phyloP scores from a whole-genome alignment of 2,797 vertebrate species.

The Anisognathus igniventris region DNA sequence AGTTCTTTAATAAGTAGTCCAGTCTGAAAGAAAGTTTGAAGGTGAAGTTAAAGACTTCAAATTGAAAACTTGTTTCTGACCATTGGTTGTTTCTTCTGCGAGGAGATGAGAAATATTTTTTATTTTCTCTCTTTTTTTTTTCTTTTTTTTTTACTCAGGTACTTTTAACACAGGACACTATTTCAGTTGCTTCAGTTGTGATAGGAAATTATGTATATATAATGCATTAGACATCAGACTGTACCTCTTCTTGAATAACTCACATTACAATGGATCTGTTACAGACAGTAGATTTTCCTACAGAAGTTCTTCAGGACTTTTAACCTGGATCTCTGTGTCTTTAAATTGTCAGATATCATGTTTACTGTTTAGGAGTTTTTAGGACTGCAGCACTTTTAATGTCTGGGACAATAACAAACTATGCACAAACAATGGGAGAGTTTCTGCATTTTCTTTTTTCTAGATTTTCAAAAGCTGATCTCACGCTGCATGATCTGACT shows the following conservation, averaged over 20 bases:
- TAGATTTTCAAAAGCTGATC: background rate
- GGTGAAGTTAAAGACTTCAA: background rate
- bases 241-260: background rate
- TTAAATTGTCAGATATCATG: background rate
- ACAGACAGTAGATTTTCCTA: background rate
- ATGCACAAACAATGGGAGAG: background rate
- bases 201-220: background rate
- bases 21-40: background rate
- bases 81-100: background rate
- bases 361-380: background rate
- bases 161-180: background rate
- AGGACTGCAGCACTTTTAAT: background rate
- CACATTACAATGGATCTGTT: background rate
- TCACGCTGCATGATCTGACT: background rate
- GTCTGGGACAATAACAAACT: background rate
- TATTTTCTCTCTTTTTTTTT: background rate
- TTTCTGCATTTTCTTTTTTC: background rate
- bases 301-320: background rate
- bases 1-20: background rate
- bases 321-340: background rate
- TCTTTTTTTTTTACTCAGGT: background rate
- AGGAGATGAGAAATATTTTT: background rate
- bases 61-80: background rate
- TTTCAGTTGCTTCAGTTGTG: background rate
- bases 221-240: background rate